Evolutionary conservation across 1,140 invertebrate genomes (phyloP).

Genomic region (Ridgeia piscesae): DNA sequence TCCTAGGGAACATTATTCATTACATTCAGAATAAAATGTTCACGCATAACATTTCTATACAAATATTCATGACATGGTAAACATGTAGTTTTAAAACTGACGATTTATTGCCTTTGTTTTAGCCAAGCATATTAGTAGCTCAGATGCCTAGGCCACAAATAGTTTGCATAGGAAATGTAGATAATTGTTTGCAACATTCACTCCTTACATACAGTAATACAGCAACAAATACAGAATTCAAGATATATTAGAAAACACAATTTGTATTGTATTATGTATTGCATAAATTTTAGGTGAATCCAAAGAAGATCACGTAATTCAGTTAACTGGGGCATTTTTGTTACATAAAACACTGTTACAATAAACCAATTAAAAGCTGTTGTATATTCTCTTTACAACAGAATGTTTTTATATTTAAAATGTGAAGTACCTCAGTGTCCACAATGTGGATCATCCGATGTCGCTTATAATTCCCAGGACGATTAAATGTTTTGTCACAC

Average conservation of each 20-base stretch:
- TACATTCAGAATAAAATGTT: neutral
- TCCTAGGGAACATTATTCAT: slow-evolving; percentile 26
- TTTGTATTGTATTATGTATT: too few species aligned
- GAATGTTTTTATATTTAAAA: neutral
- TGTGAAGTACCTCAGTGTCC: neutral
- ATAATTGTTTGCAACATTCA: neutral
- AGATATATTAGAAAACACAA: too few species aligned
- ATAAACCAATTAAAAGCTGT: too few species aligned
- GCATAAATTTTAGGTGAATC: too few species aligned
- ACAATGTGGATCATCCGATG: neutral
- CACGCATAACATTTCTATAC: neutral
- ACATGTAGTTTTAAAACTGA: neutral
- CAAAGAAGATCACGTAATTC: too few species aligned
- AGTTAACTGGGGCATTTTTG: too few species aligned
- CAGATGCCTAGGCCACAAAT: neutral
- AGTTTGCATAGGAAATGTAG: neutral
- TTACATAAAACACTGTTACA: too few species aligned
- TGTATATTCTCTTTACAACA: too few species aligned
- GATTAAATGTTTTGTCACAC: neutral
- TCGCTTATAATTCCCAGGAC: neutral
- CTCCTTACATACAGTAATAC: neutral
- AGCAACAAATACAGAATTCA: neutral
- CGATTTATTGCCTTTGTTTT: neutral
- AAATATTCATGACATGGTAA: neutral
- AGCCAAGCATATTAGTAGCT: neutral